These are phyloP conservation scores for Arrhamphus sclerolepis DNA, from an alignment of 2,797 vertebrate genomes.

Conservation along the genomic window DNA sequence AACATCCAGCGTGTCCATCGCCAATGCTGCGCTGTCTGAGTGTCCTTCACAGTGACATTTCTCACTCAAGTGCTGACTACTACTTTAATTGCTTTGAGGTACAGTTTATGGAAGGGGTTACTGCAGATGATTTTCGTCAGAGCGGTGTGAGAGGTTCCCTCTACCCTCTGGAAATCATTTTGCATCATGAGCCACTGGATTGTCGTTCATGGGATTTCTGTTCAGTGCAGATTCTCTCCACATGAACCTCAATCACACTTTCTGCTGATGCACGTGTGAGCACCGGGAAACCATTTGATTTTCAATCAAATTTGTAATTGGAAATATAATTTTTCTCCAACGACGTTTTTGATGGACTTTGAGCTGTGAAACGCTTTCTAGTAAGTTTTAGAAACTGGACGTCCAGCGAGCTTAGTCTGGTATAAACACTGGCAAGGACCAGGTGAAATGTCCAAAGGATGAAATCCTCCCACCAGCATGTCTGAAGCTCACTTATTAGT, in stretches of 20 bases:
- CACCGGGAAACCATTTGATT: neutral
- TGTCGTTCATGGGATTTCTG: neutral
- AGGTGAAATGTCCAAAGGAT: neutral
- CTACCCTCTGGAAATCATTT: too few relatives aligned
- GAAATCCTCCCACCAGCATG: too few relatives aligned
- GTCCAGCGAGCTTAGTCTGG: neutral
- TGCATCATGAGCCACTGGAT: too few relatives aligned
- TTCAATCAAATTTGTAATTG: neutral
- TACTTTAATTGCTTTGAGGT: constrained; percentile 17
- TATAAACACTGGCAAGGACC: neutral
- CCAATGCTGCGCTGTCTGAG: constrained; percentile 11
- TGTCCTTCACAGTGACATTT: constrained; percentile 55
- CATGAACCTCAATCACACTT: neutral
- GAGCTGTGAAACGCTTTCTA: too few relatives aligned
- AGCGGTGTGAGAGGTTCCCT: too few relatives aligned
- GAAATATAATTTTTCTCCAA: neutral
- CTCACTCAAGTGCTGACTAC: constrained; percentile 29
- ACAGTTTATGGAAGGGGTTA: too few relatives aligned
- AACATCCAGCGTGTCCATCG: constrained; percentile 37
- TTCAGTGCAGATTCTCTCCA: neutral
- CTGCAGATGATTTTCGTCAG: too few relatives aligned
- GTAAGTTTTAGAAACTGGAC: too few relatives aligned
- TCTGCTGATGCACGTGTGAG: neutral
- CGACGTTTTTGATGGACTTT: neutral
- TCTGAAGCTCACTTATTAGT: too few relatives aligned